phyloP scores from a whole-genome alignment of 1,140 invertebrate species.

The Drosophila sp. region DNA sequence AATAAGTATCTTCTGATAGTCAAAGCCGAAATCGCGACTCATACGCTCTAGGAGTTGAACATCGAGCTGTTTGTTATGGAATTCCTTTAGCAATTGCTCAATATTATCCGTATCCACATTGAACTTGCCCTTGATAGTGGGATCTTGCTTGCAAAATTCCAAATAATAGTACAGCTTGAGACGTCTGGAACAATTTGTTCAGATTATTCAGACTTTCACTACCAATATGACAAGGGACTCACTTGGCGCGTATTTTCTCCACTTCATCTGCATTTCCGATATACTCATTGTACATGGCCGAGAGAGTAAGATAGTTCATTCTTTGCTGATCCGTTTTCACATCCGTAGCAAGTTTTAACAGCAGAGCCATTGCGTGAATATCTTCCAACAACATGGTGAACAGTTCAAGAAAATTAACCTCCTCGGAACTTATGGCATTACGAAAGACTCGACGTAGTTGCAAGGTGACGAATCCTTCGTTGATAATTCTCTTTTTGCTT shows the following conservation, averaged over 20 bases:
- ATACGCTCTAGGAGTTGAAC: conserved; percentile 71
- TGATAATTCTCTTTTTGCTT: conserved; percentile 61
- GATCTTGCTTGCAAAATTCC: conserved; percentile 78
- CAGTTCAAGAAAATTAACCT: conserved; percentile 70
- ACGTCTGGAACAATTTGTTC: conserved; percentile 42
- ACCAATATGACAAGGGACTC: background rate
- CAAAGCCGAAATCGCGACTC: conserved; percentile 72
- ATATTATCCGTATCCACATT: conserved; percentile 75
- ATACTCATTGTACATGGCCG: conserved; percentile 74
- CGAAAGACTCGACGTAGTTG: conserved; percentile 69
- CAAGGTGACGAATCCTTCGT: conserved; percentile 65
- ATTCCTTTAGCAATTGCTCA: conserved; percentile 71
- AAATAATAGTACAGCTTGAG: conserved; percentile 77
- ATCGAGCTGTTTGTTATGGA: conserved; percentile 71
- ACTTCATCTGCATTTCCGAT: conserved; percentile 59
- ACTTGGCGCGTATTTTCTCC: conserved; percentile 62
- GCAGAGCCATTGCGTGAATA: conserved; percentile 40
- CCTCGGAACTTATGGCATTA: conserved; percentile 64
- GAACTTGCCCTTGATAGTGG: conserved; percentile 64
- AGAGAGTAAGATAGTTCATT: conserved; percentile 70
- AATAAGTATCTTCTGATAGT: conserved; percentile 75
- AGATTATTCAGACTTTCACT: background rate
- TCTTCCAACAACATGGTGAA: conserved; percentile 70
- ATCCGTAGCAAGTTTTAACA: conserved; percentile 64
- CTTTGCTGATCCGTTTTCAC: conserved; percentile 74